These are phyloP conservation scores for Pelobates fuscus DNA, from an alignment of 2,113 vertebrate species.

Conservation along the genomic window DNA sequence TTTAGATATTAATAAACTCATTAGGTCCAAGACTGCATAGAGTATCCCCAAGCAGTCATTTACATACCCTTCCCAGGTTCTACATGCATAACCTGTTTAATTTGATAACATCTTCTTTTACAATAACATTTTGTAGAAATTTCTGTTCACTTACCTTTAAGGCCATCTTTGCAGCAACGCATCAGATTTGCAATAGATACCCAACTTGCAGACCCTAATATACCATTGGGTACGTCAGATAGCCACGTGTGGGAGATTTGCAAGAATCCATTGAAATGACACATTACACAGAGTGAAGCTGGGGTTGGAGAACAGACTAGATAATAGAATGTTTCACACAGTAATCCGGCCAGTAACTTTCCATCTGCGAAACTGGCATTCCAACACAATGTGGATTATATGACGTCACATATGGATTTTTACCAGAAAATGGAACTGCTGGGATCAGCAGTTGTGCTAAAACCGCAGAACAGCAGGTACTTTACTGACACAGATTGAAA, in stretches of 20 bases:
- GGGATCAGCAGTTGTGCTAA: slow-evolving; percentile 2
- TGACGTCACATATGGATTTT: slow-evolving; percentile 9
- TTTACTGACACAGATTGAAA: too few relatives aligned
- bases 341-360: slow-evolving; percentile 8
- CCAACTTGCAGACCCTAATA: slow-evolving; percentile 15
- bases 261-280: neutral
- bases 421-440: neutral
- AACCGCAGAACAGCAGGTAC: too few relatives aligned
- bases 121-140: too few relatives aligned
- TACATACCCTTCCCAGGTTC: too few relatives aligned
- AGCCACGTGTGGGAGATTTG: slow-evolving; percentile 25
- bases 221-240: slow-evolving; percentile 10
- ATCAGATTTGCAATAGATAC: slow-evolving; percentile 4
- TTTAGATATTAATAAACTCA: too few relatives aligned
- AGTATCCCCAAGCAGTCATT: too few relatives aligned
- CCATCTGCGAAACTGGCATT: slow-evolving; percentile 8
- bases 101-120: too few relatives aligned
- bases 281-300: neutral
- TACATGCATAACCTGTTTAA: too few relatives aligned
- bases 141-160: slow-evolving; percentile 21
- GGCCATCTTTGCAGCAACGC: slow-evolving; percentile 1
- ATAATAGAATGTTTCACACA: slow-evolving; percentile 11
- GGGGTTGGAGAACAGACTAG: neutral
- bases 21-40: too few relatives aligned
- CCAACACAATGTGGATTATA: slow-evolving; percentile 12